A percentile compares a stretch with the other conserved stretches of the same genome.
Evolutionary conservation across 2,113 vertebrate species (phyloP).

Genomic region (Pluvialis apricaria): DNA sequence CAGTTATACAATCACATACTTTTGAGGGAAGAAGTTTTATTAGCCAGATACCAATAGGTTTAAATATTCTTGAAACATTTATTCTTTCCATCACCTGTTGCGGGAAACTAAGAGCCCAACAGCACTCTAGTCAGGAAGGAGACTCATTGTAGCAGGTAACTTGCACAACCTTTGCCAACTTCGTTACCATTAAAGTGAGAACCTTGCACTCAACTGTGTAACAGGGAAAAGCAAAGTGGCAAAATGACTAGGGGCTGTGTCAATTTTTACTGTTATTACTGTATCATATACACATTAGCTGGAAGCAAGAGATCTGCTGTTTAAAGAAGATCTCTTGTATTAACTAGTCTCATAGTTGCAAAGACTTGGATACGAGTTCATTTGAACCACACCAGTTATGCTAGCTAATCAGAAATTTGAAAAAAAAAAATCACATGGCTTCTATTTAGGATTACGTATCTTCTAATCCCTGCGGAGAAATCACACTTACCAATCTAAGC

Average conservation of each 20-base stretch:
- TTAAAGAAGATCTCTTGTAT: neutral
- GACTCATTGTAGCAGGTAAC: neutral
- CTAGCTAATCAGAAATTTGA: neutral
- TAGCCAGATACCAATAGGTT: neutral
- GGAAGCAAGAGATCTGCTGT: neutral
- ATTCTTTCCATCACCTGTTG: neutral
- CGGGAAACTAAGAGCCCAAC: neutral
- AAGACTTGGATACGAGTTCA: neutral
- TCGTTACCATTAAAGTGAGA: neutral
- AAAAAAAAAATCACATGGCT: neutral
- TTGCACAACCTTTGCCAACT: neutral
- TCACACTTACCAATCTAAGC: conserved; percentile 23
- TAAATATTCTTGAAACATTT: neutral
- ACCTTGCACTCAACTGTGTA: neutral
- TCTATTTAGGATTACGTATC: neutral
- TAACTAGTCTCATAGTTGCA: neutral
- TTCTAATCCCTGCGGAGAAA: neutral
- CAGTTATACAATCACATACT: neutral
- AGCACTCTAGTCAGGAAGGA: neutral
- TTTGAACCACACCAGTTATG: neutral
- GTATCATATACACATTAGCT: neutral
- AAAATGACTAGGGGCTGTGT: neutral
- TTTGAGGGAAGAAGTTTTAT: neutral
- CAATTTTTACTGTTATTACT: neutral
- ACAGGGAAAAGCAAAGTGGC: neutral